Evolutionary conservation across 2,888 invertebrate species (phyloP).

Genomic region (Drosophila parthenogenetica): DNA sequence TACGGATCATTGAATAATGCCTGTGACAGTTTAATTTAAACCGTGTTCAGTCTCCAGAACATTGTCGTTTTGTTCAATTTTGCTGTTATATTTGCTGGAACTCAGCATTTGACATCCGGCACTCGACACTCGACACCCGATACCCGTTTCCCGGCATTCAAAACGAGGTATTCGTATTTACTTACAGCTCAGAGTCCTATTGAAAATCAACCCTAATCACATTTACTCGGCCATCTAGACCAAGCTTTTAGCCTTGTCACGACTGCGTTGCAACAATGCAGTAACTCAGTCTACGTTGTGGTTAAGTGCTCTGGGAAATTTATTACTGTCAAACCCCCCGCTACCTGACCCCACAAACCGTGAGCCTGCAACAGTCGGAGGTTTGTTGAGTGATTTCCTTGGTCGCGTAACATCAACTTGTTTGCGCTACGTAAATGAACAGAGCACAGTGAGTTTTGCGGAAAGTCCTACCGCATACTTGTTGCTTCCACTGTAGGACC

Average conservation of each 20-base stretch:
- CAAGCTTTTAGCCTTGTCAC: slow-evolving; percentile 54
- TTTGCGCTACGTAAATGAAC: slow-evolving; percentile 56
- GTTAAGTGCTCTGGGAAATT: slow-evolving; percentile 59
- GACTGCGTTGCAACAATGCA: slow-evolving; percentile 60
- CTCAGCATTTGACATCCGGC: not conserved
- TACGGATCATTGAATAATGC: slow-evolving; percentile 69
- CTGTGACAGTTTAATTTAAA: slow-evolving; percentile 58
- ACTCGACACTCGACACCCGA: not conserved
- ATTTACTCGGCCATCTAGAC: slow-evolving; percentile 36
- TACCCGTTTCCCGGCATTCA: not conserved
- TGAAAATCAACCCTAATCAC: slow-evolving; percentile 61
- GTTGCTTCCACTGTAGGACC: slow-evolving; percentile 36
- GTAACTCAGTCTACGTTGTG: slow-evolving; percentile 33
- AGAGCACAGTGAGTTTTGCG: slow-evolving; percentile 26
- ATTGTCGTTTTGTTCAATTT: slow-evolving; percentile 27
- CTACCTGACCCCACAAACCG: not conserved
- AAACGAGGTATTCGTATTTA: not conserved
- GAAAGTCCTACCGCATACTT: slow-evolving; percentile 34
- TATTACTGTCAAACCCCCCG: slow-evolving; percentile 59
- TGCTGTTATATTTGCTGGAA: slow-evolving; percentile 3
- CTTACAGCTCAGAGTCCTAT: slow-evolving; percentile 11
- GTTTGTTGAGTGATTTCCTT: slow-evolving; percentile 71
- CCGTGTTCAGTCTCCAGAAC: slow-evolving; percentile 26
- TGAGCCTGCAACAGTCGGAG: slow-evolving; percentile 25
- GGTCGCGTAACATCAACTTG: slow-evolving; percentile 56